These are phyloP conservation scores for Nixonia krombeini DNA, from an alignment of 1,140 invertebrate genomes.

Conservation along the genomic window DNA sequence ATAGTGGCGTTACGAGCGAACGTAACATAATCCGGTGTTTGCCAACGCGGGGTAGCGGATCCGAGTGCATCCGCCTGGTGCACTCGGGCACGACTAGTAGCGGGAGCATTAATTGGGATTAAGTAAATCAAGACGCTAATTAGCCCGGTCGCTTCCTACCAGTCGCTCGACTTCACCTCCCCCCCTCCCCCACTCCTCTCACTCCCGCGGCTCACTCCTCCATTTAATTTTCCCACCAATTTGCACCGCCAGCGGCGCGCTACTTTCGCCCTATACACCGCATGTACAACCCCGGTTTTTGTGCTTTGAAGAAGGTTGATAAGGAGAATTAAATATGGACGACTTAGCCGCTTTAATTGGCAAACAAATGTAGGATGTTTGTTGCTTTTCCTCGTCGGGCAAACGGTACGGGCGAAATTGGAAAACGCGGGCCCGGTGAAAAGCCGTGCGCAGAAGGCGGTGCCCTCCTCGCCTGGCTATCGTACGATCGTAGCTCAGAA, in stretches of 20 bases:
- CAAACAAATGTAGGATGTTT: constrained; percentile 10
- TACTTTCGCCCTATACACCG: constrained; percentile 15
- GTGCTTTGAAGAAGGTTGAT: constrained; percentile 4
- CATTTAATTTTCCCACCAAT: constrained; percentile 68
- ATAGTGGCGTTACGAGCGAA: constrained; percentile 53
- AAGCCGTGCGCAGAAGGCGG: too few relatives aligned
- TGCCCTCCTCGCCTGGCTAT: too few relatives aligned
- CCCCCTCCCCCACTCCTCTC: too few relatives aligned
- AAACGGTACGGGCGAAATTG: not conserved
- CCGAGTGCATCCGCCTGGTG: constrained; percentile 46
- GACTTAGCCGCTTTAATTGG: too few relatives aligned
- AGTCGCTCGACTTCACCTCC: constrained; percentile 40
- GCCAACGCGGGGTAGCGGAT: constrained; percentile 55
- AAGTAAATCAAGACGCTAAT: constrained; percentile 74
- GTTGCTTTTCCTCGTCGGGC: too few relatives aligned
- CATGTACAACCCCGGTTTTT: not conserved
- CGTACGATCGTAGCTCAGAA: too few relatives aligned
- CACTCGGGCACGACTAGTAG: constrained; percentile 44
- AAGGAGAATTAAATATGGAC: too few relatives aligned
- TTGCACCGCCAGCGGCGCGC: constrained; percentile 42
- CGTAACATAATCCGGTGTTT: constrained; percentile 70
- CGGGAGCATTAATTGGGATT: constrained; percentile 72
- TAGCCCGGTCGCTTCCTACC: constrained; percentile 61
- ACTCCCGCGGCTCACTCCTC: constrained; percentile 34
- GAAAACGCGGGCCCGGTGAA: not conserved